Evolutionary conservation across 2,888 invertebrate genomes (phyloP), one percentile per base, ranked within the genome.

Genomic region (Tanypteryx hageni): DNA sequence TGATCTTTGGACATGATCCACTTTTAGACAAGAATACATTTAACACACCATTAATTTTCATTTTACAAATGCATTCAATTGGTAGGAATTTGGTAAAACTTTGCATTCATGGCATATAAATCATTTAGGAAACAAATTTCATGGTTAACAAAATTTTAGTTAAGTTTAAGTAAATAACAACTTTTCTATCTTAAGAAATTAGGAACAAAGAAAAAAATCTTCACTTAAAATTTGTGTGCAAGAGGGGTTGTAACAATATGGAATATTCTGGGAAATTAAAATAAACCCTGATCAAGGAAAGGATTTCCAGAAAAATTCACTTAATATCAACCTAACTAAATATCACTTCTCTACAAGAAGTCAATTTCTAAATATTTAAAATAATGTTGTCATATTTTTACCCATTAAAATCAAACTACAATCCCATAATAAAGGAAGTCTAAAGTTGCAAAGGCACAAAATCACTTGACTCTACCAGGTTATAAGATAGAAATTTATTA

Each of bases 41-140:
- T 31, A 64, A 3, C 18, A 44, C 83, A 18, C 44, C 44, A 18
- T 16, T n/a, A n/a, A n/a, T n/a, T 11, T 27, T 83, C 18, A 83
- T 56, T n/a, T 56, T 83, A 16, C 18, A 83, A 83, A 83, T 56
- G 83, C 56, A 83, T 83, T 56, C 44, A 64, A n/a, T 56, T 16
- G 83, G 10, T 57, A 57, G 44, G n/a, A 11, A n/a, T 44, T 57
- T 57, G 10, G n/a, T n/a, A 56, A 11, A 82, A 44, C 31, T 57
- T 56, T 56, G 56, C 57, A 57, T 56, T 57, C 8, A 56, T 56
- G 83, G 56, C 44, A 44, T 57, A 83, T 18, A n/a, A n/a, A 56
- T 18, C 10, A n/a, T 57, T 83, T n/a, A 83, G 57, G 57, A 83
- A 83, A n/a, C 83, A 56, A 44, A 83, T 44, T n/a, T 83, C n/a